Evolutionary conservation across 2,888 invertebrate genomes (phyloP).

Genomic region (Eupithecia centaureata): DNA sequence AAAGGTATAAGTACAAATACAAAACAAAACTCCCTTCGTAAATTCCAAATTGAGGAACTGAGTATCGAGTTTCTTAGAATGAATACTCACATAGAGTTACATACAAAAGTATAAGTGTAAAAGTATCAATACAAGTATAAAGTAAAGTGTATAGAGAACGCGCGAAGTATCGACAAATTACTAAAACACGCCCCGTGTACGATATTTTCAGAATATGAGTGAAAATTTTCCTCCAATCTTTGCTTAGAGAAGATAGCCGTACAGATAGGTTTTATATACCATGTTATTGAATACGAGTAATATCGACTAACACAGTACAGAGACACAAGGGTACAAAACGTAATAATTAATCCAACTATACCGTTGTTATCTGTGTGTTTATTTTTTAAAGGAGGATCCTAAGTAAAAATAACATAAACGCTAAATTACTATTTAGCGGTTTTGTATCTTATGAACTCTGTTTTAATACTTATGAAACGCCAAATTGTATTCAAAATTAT

Average conservation of each 20-base stretch:
- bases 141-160: conserved; percentile 21
- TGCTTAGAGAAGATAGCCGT: conserved; percentile 36
- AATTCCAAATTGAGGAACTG: conserved; percentile 40
- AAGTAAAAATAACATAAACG: too few relatives aligned
- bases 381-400: too few relatives aligned
- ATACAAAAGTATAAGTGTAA: conserved; percentile 23
- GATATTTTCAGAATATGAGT: conserved; percentile 64
- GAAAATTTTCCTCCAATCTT: conserved; percentile 60
- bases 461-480: too few relatives aligned
- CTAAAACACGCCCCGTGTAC: conserved; percentile 55
- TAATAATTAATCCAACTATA: too few relatives aligned
- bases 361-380: too few relatives aligned
- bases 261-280: conserved; percentile 35
- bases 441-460: too few relatives aligned
- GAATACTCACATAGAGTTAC: not conserved
- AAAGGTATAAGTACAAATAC: not conserved
- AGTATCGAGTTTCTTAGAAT: conserved; percentile 42
- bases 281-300: too few relatives aligned
- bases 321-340: too few relatives aligned
- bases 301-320: too few relatives aligned
- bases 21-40: conserved; percentile 25
- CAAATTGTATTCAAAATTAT: too few relatives aligned
- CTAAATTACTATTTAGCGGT: too few relatives aligned
- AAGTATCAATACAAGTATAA: conserved; percentile 28
- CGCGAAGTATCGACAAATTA: conserved; percentile 63